Base-by-base conservation (phyloP, 2,888 invertebrate genomes). In the Allophyes oxyacanthae region DNA sequence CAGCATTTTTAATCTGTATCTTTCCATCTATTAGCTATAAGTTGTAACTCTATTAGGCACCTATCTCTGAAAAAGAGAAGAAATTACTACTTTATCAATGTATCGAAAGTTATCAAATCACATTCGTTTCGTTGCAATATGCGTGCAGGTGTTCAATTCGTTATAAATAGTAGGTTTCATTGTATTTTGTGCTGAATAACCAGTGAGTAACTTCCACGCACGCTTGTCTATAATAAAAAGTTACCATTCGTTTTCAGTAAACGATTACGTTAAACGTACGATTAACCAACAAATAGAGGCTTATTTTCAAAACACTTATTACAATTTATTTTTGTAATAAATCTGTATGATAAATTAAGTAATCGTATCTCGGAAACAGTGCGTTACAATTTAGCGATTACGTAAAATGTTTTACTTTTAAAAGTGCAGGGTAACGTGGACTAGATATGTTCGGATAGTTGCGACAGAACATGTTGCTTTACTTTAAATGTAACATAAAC, bases 361-460 rank as follows among this genome's bases (percentile, higher is more conserved):
- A 71, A 71, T 50, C 6, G 42, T 43, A 63, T 53, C 45, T 68
- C 46, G 68, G 65, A 69, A 75, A 66, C 64, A 75, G 75, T 77
- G 75, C 69, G 72, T 75, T 77, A 69, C 64, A 43, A 53, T 62
- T 64, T 25, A 40, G 10, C 1, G 6, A 45, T 73, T 75, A 58
- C 62, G 65, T 69, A 73, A 75, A 50, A 48, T 45, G 43, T 63
- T 65, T 62, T 64, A 58, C 54, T 62, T 65, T 67, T 60, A 42
- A 57, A 62, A 63, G 46, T 59, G 59, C 64, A 25, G 10, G 36
- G 15, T 41, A 40, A 46, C 53, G 36, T 57, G 58, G 41, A 45
- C 65, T 71, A 71, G 41, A 57, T n/a, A n/a, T 64, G 48, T 36
- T 34, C 44, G 30, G 9, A 46, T 36, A 48, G 32, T 54, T 64